Base-by-base conservation (phyloP, 1,140 invertebrate species). In the Kradibia gibbosae region DNA sequence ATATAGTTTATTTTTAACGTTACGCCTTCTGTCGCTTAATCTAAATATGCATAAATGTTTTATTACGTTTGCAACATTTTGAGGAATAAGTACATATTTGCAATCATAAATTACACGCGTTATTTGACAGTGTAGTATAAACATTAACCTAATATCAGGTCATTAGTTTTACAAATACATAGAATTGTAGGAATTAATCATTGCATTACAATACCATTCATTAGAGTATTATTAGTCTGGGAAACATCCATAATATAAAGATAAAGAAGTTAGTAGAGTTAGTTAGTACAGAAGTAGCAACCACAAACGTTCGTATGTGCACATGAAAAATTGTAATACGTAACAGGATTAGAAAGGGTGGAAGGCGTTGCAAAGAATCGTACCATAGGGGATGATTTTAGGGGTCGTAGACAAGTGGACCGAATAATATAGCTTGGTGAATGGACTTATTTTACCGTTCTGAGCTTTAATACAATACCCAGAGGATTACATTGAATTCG, bases 271-370 rank as follows among this genome's bases (percentile, higher is more conserved):
- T 34, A 62, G 62, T 67, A 22, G 17, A 39, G 62, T 67, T 67
- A 17, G 28, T 62, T 34, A 34, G 50, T 53, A 20, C n/a, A 67
- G 62, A 39, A 10, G 3, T n/a, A 67, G 34, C 34, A 67, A 67
- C 70, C 45, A 28, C 70, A 72, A 72, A 45, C 25, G 10, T 39
- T 45, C n/a, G 70, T 50, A 31, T 72, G 70, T 48, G 70, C 70
- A 72, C 70, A 48, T 72, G n/a, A 42, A 72, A 72, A 72, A 72
- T 72, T 72, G 70, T 72, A 72, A 81, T 55, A 71, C 48, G 50
- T 81, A 81, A 81, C 74, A 77, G 80, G 80, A 81, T 81, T 81
- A 81, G 36, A 81, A 81, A 76, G 80, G 80, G 80, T 81, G 74
- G 53, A 57, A 76, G 65, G 60, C 48, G 74, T 71, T n/a, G 50